These are phyloP conservation scores for Potorous gilbertii DNA, from an alignment of 2,797 vertebrate species.

Conservation along the genomic window DNA sequence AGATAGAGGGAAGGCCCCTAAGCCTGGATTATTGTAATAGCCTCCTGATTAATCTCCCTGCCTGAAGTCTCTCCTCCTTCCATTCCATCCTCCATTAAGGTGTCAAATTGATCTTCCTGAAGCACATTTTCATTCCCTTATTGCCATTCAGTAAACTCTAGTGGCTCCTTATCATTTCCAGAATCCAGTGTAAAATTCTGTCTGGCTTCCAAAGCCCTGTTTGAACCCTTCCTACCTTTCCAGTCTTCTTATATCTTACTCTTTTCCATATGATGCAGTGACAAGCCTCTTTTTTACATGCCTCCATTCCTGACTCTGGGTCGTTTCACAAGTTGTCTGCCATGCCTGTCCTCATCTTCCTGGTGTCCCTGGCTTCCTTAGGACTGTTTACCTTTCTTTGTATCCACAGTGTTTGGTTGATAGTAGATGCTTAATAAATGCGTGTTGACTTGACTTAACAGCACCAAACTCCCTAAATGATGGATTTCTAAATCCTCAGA, in stretches of 20 bases:
- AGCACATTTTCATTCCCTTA: neutral
- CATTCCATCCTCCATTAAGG: neutral
- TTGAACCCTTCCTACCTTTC: neutral
- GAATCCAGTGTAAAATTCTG: neutral
- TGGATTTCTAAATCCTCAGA: neutral
- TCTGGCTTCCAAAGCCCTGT: neutral
- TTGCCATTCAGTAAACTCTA: neutral
- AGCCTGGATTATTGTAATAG: neutral
- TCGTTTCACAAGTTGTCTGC: neutral
- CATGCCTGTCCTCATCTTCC: neutral
- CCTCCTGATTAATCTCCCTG: neutral
- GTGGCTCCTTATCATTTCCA: neutral
- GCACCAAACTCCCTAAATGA: neutral
- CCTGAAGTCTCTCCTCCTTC: neutral
- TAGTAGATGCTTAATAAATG: neutral
- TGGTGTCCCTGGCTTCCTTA: neutral
- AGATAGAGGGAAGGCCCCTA: neutral
- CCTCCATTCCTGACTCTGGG: neutral
- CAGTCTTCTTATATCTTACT: neutral
- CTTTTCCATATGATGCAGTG: neutral
- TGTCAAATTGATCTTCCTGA: neutral
- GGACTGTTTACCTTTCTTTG: neutral
- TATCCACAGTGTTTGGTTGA: neutral
- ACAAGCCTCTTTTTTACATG: neutral
- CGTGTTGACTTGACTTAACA: neutral